Evolutionary conservation across 2,113 vertebrate genomes (phyloP), one percentile per base, ranked within the genome.

Genomic region (Salvator merianae): DNA sequence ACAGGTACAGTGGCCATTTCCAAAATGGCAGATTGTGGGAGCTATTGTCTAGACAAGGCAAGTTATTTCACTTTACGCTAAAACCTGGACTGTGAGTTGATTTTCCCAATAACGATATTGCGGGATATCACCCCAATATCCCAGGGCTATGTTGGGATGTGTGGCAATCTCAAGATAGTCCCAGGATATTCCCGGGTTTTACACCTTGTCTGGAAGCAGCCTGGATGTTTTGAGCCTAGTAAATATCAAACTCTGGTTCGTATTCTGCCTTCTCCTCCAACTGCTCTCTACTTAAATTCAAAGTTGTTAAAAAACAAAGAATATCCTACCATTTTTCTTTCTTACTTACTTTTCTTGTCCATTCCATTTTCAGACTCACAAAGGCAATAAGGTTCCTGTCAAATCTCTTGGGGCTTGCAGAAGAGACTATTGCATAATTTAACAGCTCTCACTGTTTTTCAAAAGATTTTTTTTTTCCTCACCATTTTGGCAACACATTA

Each of bases 371-470:
- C 34, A 84, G 68, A 77, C 36, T 81, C 65, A 36, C 38, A 69
- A 36, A 66, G 18, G 76, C 50, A 83, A 69, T 79, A 89, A 86
- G 30, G 13, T 43, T 85, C 30, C 40, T n/a, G 28, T 86, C 43
- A 43, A 74, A 89, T 85, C 76, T 66, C 66, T 26, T 78, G 78
- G 79, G 84, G 7, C 2, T 30, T n/a, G 74, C 4, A 20, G 81
- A 72, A 86, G 65, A 88, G 87, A 84, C 83, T 81, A 55, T 72
- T 91, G 79, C 72, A 88, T 89, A 88, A 91, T 93, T 92, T 90
- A 93, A 88, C 75, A 91, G 81, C 40, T 68, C 40, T 72, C 81
- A n/a, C 84, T 81, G 40, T 87, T 91, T 89, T 79, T 72, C 55
- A 88, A 81, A 86, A 83, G 69, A 70, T 3, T 87, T 89, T 89